These are phyloP conservation scores for Poeciliopsis turrubarensis DNA, from an alignment of 2,113 vertebrate species.

Conservation along the genomic window DNA sequence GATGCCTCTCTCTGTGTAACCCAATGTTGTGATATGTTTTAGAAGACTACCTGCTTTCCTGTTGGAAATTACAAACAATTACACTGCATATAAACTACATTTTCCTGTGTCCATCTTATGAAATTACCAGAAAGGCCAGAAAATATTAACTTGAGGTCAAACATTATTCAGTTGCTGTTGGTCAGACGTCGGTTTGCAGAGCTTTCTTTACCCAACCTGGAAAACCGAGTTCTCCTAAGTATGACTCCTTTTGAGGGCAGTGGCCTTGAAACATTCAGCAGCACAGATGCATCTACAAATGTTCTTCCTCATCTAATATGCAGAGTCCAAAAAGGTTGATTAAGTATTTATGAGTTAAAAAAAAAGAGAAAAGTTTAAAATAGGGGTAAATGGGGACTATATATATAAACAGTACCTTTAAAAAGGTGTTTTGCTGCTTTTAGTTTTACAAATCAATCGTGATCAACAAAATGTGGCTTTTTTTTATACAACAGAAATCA, in stretches of 20 bases:
- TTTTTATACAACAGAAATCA: no score
- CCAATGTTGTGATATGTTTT: no score
- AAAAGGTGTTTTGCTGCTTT: no score
- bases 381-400: neutral
- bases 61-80: no score
- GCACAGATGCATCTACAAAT: constrained; percentile 35
- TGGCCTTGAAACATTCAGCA: constrained; percentile 31
- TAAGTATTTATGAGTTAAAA: constrained; percentile 65
- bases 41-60: no score
- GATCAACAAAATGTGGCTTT: no score
- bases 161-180: neutral
- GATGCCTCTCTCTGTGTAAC: no score
- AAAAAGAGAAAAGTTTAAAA: constrained; percentile 25
- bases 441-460: no score
- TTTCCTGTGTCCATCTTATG: no score
- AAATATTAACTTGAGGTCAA: neutral
- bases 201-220: neutral
- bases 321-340: constrained; percentile 64
- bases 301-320: constrained; percentile 65
- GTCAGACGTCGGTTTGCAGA: neutral
- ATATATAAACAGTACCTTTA: no score
- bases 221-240: constrained; percentile 6
- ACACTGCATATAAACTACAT: no score
- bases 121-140: neutral
- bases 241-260: constrained; percentile 24